Evolutionary conservation across 2,888 invertebrate species (phyloP).

Genomic region (Arge pagana): DNA sequence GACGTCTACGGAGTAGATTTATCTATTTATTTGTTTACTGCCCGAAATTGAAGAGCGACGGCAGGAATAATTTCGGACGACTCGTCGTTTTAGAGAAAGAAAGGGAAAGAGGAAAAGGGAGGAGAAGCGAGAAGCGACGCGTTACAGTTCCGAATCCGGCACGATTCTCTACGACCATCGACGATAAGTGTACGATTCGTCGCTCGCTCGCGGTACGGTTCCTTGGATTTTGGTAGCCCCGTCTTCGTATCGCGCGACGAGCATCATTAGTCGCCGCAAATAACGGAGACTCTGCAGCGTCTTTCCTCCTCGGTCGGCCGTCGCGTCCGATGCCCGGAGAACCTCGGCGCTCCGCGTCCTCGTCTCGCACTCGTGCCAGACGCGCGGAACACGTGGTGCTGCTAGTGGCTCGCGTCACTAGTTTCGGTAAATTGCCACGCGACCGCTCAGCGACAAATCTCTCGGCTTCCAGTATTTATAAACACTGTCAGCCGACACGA

Average conservation of each 20-base stretch:
- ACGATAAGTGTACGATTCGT: too few relatives aligned
- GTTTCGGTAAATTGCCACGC: constrained; percentile 28
- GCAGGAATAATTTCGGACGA: too few relatives aligned
- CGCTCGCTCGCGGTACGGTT: too few relatives aligned
- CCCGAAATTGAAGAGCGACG: too few relatives aligned
- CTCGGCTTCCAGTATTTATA: constrained; percentile 54
- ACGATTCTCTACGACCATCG: too few relatives aligned
- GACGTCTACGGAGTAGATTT: not conserved
- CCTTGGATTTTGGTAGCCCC: not conserved
- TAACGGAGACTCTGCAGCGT: constrained; percentile 28
- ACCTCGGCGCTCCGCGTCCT: constrained; percentile 8
- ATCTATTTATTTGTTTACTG: not conserved
- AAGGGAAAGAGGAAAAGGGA: constrained; percentile 10
- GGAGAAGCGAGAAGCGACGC: constrained; percentile 34
- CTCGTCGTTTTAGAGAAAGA: too few relatives aligned
- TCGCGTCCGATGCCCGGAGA: too few relatives aligned
- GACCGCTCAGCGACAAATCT: constrained; percentile 50
- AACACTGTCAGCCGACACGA: constrained; percentile 54
- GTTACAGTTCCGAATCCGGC: too few relatives aligned
- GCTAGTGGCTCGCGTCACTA: constrained; percentile 23
- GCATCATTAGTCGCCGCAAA: constrained; percentile 39
- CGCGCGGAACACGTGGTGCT: constrained; percentile 8
- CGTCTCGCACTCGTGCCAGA: constrained; percentile 10
- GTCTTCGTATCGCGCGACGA: constrained; percentile 21
- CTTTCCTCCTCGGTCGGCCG: constrained; percentile 19